Evolutionary conservation across 2,113 vertebrate species (phyloP).

Genomic region (Proterorhinus semilunaris): DNA sequence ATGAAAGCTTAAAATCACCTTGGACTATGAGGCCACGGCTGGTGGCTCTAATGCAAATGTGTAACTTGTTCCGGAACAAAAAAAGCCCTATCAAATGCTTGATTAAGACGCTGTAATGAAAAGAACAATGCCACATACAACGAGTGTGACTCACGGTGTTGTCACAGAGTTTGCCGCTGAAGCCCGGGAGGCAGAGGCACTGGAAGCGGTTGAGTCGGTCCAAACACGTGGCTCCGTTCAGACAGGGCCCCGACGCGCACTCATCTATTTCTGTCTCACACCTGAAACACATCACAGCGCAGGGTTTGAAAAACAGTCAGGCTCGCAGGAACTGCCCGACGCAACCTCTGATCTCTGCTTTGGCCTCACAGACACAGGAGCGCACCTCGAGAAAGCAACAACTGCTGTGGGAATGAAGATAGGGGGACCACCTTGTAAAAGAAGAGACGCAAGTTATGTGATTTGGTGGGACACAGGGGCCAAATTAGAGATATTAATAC

Average conservation of each 20-base stretch:
- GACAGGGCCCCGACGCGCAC: conserved; percentile 87
- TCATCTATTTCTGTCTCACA: conserved; percentile 84
- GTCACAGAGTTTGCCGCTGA: conserved; percentile 84
- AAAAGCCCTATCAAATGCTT: no score
- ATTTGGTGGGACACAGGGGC: no score
- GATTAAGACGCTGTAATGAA: no score
- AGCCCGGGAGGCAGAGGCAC: conserved; percentile 85
- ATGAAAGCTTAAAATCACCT: no score
- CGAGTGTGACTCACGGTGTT: conserved; percentile 78
- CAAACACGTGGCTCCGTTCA: conserved; percentile 88
- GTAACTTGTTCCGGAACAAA: no score
- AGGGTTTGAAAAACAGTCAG: conserved; percentile 40
- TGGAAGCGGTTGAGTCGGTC: conserved; percentile 79
- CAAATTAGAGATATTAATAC: no score
- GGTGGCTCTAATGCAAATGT: no score
- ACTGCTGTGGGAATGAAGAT: no score
- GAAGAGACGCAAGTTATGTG: no score
- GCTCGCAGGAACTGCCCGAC: conserved; percentile 34
- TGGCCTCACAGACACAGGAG: conserved; percentile 14
- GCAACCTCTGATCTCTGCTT: conserved; percentile 12
- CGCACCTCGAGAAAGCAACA: not conserved
- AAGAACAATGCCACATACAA: no score
- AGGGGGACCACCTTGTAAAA: no score
- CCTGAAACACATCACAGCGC: conserved; percentile 70
- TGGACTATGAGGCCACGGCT: no score